Evolutionary conservation across 2,888 invertebrate species (phyloP).

Genomic region (Piscicola geometra): DNA sequence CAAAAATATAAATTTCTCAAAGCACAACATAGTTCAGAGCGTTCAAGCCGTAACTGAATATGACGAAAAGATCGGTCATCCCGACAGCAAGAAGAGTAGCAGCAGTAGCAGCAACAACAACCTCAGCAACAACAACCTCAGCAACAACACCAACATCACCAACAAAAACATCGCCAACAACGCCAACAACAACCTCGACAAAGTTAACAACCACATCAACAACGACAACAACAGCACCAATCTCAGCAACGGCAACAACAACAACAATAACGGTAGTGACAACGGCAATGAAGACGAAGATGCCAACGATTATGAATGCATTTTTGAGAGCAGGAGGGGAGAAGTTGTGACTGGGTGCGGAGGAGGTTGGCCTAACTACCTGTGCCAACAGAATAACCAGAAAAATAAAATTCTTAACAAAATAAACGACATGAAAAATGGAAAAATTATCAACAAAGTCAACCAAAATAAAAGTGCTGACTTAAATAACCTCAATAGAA

Average conservation of each 20-base stretch:
- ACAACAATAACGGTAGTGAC: not conserved
- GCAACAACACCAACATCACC: too few species aligned
- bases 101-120: not conserved
- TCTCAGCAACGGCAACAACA: not conserved
- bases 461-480: not conserved
- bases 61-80: too few species aligned
- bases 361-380: not conserved
- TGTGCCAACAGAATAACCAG: not conserved
- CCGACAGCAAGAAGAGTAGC: not conserved
- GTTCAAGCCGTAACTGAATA: too few species aligned
- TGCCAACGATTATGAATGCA: constrained; percentile 1
- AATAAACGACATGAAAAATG: too few species aligned
- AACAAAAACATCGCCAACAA: too few species aligned
- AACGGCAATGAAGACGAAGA: not conserved
- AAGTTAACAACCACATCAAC: too few species aligned
- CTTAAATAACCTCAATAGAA: not conserved
- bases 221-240: too few species aligned
- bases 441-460: not conserved
- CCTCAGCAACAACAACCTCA: too few species aligned
- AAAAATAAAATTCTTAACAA: not conserved
- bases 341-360: not conserved
- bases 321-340: not conserved
- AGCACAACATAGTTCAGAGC: too few species aligned
- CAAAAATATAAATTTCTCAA: too few species aligned
- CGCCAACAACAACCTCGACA: too few species aligned